Evolutionary conservation across 2,113 vertebrate genomes (phyloP), one percentile per base, ranked within the genome.

Genomic region (Nestor notabilis): DNA sequence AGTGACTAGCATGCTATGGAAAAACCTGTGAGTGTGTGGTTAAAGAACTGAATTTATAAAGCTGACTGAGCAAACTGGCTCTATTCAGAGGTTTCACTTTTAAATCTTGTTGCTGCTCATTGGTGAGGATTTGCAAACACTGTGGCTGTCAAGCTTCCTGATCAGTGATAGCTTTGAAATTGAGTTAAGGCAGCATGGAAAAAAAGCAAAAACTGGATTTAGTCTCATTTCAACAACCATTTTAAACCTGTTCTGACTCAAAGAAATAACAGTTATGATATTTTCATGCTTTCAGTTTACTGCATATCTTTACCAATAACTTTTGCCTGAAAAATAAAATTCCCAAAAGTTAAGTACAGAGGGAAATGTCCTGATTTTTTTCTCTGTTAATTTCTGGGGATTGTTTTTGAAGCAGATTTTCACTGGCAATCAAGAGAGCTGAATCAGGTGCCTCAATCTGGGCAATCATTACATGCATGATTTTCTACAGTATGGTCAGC

Each of bases 91-190:
- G 65, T 83, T 95, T 95, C 82, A 92, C 89, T 96, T 97, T 97
- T 91, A 97, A 96, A 96, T 96, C 95, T 93, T 79, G 79, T 97
- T 97, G 93, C 80, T 96, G 89, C 91, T 97, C 94, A 95, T 97
- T 93, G 91, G 82, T 83, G 95, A 97, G 96, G 94, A 96, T 97
- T 97, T 97, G 89, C 89, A 95, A 97, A 97, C 52, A 88, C 74
- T 74, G 47, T 52, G 89, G 83, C 93, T 97, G 95, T 97, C 95
- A 98, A 95, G 93, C 91, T 91, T 95, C 64, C 89, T 92, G 90
- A 93, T 98, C 96, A 96, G 87, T 39, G 93, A 93, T 95, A 95
- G 89, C 95, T 97, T 96, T 96, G 97, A 96, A 96, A 97, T 70
- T 77, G 61, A 96, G 88, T 89, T 97, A 80, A 90, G 94, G 94